Conservation (phyloP, 2,797 vertebrate species). For the Spinus pinus region DNA sequence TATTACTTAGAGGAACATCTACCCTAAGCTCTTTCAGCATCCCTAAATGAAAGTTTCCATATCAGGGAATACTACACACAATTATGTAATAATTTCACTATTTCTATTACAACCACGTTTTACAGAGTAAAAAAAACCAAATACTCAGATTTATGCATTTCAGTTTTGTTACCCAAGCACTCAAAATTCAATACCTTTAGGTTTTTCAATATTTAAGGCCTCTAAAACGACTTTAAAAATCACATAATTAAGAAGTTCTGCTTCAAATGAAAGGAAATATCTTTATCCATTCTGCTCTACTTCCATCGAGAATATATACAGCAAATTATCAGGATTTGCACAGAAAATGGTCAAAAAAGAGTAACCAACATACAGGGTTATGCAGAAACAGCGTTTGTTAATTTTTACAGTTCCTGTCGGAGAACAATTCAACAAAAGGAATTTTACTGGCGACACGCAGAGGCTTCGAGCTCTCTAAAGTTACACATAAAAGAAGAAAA, state of each 20-base stretch:
- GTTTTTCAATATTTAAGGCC: not conserved
- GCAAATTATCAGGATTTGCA: not conserved
- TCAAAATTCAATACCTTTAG: not conserved
- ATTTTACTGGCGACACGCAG: not conserved
- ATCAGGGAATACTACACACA: not conserved
- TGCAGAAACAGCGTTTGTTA: not conserved
- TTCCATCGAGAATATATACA: fast-evolving
- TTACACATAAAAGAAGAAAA: not conserved
- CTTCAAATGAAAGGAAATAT: not conserved
- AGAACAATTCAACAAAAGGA: not conserved
- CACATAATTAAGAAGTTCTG: not conserved
- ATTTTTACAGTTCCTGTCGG: not conserved
- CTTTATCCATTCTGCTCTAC: not conserved
- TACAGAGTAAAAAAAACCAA: not conserved
- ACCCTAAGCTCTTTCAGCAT: not conserved
- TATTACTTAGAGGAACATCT: not conserved
- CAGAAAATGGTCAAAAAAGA: not conserved
- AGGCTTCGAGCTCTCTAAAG: not conserved
- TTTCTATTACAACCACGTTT: not conserved
- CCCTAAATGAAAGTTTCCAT: not conserved
- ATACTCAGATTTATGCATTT: not conserved
- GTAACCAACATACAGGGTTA: not conserved
- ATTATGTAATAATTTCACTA: not conserved
- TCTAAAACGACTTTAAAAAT: not conserved
- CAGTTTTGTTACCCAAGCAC: no score